Evolutionary conservation across 2,888 invertebrate genomes (phyloP).

Genomic region (Drosophila koepferae): DNA sequence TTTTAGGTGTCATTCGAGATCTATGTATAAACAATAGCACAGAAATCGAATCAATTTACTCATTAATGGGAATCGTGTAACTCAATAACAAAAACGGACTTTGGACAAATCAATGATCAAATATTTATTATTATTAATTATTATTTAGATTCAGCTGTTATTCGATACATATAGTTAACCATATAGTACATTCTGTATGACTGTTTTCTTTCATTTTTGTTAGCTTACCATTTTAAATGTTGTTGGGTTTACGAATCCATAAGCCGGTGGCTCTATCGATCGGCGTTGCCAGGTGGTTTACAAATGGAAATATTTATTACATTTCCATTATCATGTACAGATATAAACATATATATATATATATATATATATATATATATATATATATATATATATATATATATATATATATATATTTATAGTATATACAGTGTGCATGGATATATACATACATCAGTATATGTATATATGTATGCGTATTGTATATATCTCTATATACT

Average conservation of each 20-base stretch:
- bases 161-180: too few species aligned
- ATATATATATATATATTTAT: conserved; percentile 2
- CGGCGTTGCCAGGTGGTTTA: conserved; percentile 27
- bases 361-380: neutral
- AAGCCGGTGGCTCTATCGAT: conserved; percentile 10
- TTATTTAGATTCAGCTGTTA: too few species aligned
- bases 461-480: conserved; percentile 9
- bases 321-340: conserved; percentile 16
- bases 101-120: neutral
- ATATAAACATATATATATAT: conserved; percentile 6
- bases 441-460: conserved; percentile 3
- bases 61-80: neutral
- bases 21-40: too few species aligned
- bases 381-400: conserved; percentile 11
- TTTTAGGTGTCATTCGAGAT: neutral
- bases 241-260: conserved; percentile 34
- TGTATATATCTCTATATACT: conserved; percentile 2
- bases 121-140: neutral
- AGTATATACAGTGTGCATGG: neutral
- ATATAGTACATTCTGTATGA: neutral
- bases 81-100: neutral
- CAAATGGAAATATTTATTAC: conserved; percentile 19
- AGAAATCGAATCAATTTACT: too few species aligned
- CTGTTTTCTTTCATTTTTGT: neutral
- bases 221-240: conserved; percentile 29